Conservation (phyloP, 2,113 vertebrate species). For the Anhinga anhinga region DNA sequence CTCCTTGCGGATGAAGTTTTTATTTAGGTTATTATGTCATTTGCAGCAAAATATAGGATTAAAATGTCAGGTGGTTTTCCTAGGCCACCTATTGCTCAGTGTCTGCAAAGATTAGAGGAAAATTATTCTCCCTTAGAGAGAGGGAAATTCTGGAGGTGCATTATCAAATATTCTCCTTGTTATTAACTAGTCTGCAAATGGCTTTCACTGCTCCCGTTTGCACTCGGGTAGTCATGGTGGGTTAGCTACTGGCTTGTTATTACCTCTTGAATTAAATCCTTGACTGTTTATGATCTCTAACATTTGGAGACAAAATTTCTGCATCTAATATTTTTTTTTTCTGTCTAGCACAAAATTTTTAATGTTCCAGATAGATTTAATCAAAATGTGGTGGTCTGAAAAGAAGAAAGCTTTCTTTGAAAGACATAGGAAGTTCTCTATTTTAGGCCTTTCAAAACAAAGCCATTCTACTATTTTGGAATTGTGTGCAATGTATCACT, state of each 20-base stretch:
- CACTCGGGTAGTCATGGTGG: neutral
- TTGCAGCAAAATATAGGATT: neutral
- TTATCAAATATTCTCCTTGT: neutral
- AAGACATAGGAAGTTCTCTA: rapidly evolving
- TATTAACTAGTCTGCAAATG: neutral
- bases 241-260: neutral
- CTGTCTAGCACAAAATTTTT: rapidly evolving
- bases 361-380: neutral
- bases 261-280: neutral
- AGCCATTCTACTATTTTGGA: neutral
- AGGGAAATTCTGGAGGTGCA: neutral
- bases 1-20: neutral
- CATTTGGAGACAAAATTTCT: neutral
- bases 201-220: neutral
- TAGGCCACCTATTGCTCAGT: neutral
- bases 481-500: neutral
- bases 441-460: neutral
- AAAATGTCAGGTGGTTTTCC: neutral
- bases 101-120: neutral
- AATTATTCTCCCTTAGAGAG: neutral
- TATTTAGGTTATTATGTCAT: neutral
- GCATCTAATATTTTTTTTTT: neutral
- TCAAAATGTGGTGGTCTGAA: neutral
- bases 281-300: neutral
- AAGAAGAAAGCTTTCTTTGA: neutral